Conservation (phyloP, 2,888 invertebrate genomes). For the Meteorus cinctellus region DNA sequence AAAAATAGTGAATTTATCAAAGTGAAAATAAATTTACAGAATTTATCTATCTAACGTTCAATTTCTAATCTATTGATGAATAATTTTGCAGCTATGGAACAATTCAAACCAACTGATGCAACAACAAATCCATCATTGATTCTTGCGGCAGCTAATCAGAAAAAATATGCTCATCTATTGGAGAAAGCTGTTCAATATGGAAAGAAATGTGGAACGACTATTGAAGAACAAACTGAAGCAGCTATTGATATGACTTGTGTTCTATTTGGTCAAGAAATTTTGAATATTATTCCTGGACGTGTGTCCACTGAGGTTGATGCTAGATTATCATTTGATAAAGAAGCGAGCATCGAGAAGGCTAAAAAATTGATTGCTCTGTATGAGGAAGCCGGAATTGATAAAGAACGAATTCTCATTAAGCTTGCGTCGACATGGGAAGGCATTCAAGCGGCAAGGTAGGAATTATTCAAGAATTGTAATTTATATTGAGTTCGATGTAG, state of each 20-base stretch:
- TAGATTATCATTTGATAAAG: constrained; percentile 94
- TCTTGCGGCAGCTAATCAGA: constrained; percentile 93
- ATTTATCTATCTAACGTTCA: not conserved
- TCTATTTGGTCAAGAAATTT: constrained; percentile 96
- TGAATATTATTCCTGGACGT: constrained; percentile 97
- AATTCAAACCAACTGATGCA: constrained; percentile 98
- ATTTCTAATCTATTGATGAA: not conserved
- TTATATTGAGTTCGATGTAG: not conserved
- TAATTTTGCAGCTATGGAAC: constrained; percentile 87
- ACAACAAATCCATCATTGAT: constrained; percentile 99
- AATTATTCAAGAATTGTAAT: constrained; percentile 52
- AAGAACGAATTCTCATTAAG: constrained; percentile 96
- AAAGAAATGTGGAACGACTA: constrained; percentile 77
- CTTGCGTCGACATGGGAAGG: constrained; percentile 99
- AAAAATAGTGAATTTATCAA: not conserved
- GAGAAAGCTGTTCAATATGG: constrained; percentile 94
- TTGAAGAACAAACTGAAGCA: constrained; percentile 84
- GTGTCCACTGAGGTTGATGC: constrained; percentile 98
- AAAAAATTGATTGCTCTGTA: constrained; percentile 91
- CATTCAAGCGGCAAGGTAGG: constrained; percentile 95
- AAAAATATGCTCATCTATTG: constrained; percentile 92
- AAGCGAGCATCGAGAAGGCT: constrained; percentile 93
- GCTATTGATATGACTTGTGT: constrained; percentile 97
- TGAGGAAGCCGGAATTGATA: constrained; percentile 89
- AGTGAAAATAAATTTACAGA: too few species aligned